Evolutionary conservation across 2,797 vertebrate species (phyloP), one percentile per base, ranked within the genome.

Genomic region (Sebastes oblongus): DNA sequence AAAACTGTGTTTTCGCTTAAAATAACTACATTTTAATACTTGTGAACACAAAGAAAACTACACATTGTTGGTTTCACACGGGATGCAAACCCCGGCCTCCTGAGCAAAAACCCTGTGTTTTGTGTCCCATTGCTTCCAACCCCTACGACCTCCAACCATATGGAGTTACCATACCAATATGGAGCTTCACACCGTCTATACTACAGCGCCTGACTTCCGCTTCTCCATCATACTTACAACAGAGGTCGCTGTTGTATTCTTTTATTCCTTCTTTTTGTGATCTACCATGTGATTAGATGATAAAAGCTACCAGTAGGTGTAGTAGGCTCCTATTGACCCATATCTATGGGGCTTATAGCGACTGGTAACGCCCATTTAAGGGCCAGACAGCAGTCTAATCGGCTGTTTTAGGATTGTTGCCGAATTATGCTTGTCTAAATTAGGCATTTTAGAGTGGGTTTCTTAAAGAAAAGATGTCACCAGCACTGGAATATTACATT

Each of bases 351-450:
- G 50, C 50, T 52, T 10, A 2, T n/a, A 52, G 50, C 8, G 20
- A n/a, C 50, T n/a, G 50, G 20, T 52, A 20, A 10, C 20, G 8
- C 18, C 18, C 20, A 52, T 52, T 52, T 52, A 52, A 52, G 0
- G 42, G 20, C 50, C 8, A 9, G 0, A 52, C 50, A n/a, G 10
- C 8, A 52, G 50, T 46, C 42, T 18, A 46, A 46, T 46, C 3
- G 1, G 6, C 42, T 46, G 42, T 80, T 52, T 72, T 34, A 8
- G 52, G 52, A 13, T 80, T 67, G 71, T 20, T 22, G 69, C 64
- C 78, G 0, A 87, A 88, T 87, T 72, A 20, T 18, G 72, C 18
- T 30, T 29, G 2, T 64, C 32, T 22, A 59, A 75, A 80, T 80
- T 25, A 66, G 39, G 34, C 56, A 64, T 83, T 61, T 69, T 56